Percentiles rank a stretch among this genome's conserved stretches.
These are phyloP conservation scores for Odobenus rosmarus DNA, from an alignment of 2,113 vertebrate genomes.

Conservation along the genomic window DNA sequence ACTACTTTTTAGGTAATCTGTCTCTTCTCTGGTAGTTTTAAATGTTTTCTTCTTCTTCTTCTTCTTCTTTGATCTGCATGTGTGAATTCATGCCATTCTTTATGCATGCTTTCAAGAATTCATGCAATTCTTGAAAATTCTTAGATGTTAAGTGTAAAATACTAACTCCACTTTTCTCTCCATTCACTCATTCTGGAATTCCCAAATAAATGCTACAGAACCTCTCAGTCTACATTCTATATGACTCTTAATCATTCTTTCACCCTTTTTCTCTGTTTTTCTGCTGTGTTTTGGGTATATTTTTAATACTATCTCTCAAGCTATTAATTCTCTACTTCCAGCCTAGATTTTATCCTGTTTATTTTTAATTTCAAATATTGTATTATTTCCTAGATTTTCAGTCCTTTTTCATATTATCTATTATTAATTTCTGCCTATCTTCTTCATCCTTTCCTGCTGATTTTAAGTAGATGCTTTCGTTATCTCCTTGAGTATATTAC, in stretches of 20 bases:
- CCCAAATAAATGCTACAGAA: neutral
- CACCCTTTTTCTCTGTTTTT: neutral
- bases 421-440: neutral
- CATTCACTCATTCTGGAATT: neutral
- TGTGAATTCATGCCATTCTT: neutral
- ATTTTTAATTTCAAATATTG: neutral
- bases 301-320: neutral
- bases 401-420: neutral
- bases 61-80: neutral
- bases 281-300: neutral
- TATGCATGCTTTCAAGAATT: no score
- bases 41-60: neutral
- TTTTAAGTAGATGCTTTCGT: conserved; percentile 11
- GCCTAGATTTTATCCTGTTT: conserved; percentile 9
- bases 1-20: neutral
- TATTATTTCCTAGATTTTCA: conserved; percentile 1
- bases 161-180: neutral
- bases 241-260: neutral
- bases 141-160: neutral
- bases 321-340: neutral
- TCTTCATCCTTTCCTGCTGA: neutral
- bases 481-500: neutral
- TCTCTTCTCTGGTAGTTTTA: neutral
- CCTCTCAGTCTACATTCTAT: neutral
- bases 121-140: neutral